Conservation (phyloP, 2,888 invertebrate species). For the Noctua comes region DNA sequence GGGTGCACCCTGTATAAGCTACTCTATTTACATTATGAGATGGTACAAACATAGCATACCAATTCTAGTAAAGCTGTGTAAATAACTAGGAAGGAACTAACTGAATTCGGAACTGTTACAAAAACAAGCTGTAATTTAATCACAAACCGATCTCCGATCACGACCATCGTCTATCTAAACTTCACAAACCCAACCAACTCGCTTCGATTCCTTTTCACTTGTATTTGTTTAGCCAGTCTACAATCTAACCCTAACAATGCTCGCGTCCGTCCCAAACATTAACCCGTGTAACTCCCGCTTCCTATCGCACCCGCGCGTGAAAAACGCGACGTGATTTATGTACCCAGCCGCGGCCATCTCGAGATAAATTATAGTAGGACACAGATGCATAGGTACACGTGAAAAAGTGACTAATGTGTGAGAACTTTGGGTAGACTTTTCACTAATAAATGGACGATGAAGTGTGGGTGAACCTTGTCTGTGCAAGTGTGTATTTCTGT, state of each 20-base stretch:
- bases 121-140: background rate
- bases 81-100: background rate
- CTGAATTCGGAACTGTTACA: background rate
- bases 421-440: slow-evolving; percentile 12
- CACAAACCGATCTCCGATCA: background rate
- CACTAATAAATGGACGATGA: slow-evolving; percentile 11
- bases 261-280: slow-evolving; percentile 29
- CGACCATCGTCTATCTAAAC: background rate
- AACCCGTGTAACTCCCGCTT: slow-evolving; percentile 62
- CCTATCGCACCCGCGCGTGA: slow-evolving; percentile 74
- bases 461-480: background rate
- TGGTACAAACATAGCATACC: background rate
- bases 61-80: background rate
- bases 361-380: slow-evolving; percentile 83
- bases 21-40: background rate
- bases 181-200: background rate
- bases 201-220: background rate
- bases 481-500: background rate
- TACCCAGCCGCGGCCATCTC: slow-evolving; percentile 80
- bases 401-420: slow-evolving; percentile 80
- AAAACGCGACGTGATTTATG: slow-evolving; percentile 85
- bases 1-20: too few species aligned
- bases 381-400: slow-evolving; percentile 78
- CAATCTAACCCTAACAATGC: slow-evolving; percentile 32
- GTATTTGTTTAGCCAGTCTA: slow-evolving; percentile 12